phyloP scores from a whole-genome alignment of 2,888 invertebrate genomes.

The Azorinus chamasolen region DNA sequence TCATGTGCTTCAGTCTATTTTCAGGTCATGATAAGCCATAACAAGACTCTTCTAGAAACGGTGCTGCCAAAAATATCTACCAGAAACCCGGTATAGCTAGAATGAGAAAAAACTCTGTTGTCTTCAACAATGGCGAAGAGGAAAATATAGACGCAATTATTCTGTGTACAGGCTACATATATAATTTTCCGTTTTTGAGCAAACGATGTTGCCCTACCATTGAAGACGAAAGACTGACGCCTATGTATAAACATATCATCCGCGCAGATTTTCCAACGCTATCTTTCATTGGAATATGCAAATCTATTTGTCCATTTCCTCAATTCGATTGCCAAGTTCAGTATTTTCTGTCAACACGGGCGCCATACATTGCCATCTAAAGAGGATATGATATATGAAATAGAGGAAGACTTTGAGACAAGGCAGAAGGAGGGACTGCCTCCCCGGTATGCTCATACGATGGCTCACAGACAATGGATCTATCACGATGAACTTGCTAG shows the following conservation, averaged over 20 bases:
- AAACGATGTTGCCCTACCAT: conserved; percentile 91
- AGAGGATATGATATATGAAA: conserved; percentile 91
- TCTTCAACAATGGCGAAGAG: conserved; percentile 88
- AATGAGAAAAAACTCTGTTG: conserved; percentile 57
- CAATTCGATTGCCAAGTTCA: conserved; percentile 94
- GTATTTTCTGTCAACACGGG: conserved; percentile 89
- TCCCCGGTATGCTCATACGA: conserved; percentile 93
- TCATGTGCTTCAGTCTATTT: conserved; percentile 14
- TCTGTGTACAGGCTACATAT: conserved; percentile 92
- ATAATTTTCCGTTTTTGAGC: conserved; percentile 92
- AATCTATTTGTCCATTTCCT: conserved; percentile 93
- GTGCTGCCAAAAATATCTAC: conserved; percentile 75
- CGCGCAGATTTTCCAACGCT: conserved; percentile 93
- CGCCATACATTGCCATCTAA: conserved; percentile 89
- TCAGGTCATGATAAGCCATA: conserved; percentile 84
- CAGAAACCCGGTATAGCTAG: conserved; percentile 80
- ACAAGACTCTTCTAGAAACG: conserved; percentile 67
- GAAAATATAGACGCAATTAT: conserved; percentile 90
- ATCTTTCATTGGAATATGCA: conserved; percentile 94
- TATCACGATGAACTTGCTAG: conserved; percentile 91
- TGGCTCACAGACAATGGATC: conserved; percentile 91
- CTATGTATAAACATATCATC: conserved; percentile 94
- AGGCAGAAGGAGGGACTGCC: conserved; percentile 90
- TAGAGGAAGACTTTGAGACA: conserved; percentile 89
- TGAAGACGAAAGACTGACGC: conserved; percentile 93